Evolutionary conservation across 1,140 invertebrate species (phyloP).

Genomic region (Grapholita molesta): DNA sequence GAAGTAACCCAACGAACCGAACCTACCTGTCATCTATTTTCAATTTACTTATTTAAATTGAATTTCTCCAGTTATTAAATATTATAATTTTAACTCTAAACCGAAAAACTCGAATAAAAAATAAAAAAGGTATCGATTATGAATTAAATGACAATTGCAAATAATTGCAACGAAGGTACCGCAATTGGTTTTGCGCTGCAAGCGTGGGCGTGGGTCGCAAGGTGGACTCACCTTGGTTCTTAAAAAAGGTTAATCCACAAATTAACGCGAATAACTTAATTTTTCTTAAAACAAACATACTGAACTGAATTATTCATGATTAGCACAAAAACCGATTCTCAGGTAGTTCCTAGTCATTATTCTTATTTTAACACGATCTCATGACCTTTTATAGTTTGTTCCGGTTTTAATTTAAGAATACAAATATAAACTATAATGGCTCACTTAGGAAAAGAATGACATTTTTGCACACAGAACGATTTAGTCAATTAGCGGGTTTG

Average conservation of each 20-base stretch:
- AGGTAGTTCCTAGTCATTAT: slow-evolving; percentile 29
- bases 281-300: slow-evolving; percentile 10
- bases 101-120: too few relatives aligned
- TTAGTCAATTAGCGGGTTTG: too few relatives aligned
- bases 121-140: too few relatives aligned
- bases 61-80: too few relatives aligned
- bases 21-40: too few relatives aligned
- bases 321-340: slow-evolving; percentile 25
- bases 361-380: slow-evolving; percentile 22
- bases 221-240: background rate
- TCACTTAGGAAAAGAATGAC: background rate
- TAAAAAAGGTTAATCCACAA: slow-evolving; percentile 1
- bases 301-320: slow-evolving; percentile 3
- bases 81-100: too few relatives aligned
- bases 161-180: background rate
- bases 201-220: background rate
- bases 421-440: background rate
- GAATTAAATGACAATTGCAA: background rate
- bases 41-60: too few relatives aligned
- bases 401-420: slow-evolving; percentile 23
- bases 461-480: background rate
- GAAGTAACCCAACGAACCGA: too few relatives aligned
- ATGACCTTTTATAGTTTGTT: slow-evolving; percentile 17
- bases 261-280: slow-evolving; percentile 8
- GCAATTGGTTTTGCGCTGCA: background rate